Evolutionary conservation across 2,113 vertebrate genomes (phyloP), one percentile per base, ranked within the genome.

Genomic region (Pedetes capensis): DNA sequence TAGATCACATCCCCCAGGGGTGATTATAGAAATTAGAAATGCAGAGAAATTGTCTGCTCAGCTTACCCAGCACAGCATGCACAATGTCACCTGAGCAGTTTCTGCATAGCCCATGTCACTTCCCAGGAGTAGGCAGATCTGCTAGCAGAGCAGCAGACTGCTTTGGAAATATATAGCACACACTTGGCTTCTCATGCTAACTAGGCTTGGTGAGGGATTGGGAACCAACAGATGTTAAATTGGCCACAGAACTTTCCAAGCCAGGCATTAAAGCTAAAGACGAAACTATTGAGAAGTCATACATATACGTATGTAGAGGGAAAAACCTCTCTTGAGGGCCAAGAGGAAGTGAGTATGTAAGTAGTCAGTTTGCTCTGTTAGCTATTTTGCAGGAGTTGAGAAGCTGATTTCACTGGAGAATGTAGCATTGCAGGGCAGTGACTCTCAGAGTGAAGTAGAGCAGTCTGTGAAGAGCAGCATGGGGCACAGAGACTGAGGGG

Each of bases 21-120:
- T 82, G 71, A 93, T 94, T 71, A 76, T 12, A 97, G 69, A 95
- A 91, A 96, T 64, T n/a, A 93, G 69, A 95, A 49, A 78, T 69
- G 63, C 18, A 11, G n/a, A 89, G 42, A 75, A 37, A 44, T 66
- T 80, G 80, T 78, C 55, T 84, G 64, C 66, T 82, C 87, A 71
- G 44, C 55, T 8, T 51, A 95, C 42, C n/a, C 39, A 76, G 64
- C 32, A 22, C 2, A 1, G 47, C 42, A 32, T 2, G 8, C 6
- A 39, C 18, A n/a, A 25, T 20, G 78, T 37, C 71, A 78, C 47
- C 42, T n/a, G 47, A 86, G 44, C 74, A 51, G 9, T 79, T 89
- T 90, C 55, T 32, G 17, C 57, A 61, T 55, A 53, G 47, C 51
- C 64, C 63, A 39, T 69, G 55, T 86, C 69, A 47, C 59, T 84